A percentile compares a stretch with the other conserved stretches of the same genome.
Evolutionary conservation across 2,113 vertebrate species (phyloP).

Genomic region (Gallinago media): DNA sequence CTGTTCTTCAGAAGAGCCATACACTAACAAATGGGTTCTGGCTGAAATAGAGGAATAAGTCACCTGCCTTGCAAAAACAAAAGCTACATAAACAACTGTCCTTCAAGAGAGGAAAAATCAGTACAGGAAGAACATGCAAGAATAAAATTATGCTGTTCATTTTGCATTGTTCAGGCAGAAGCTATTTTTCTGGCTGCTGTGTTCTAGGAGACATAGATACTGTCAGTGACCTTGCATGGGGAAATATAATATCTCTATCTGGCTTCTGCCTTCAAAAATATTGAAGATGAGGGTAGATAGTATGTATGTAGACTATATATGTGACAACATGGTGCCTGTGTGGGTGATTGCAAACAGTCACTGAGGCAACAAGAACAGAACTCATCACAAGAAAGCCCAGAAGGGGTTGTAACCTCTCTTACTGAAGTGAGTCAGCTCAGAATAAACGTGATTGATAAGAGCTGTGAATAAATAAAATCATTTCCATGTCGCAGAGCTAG

Average conservation of each 20-base stretch:
- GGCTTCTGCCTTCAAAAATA: background rate
- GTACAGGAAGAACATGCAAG: background rate
- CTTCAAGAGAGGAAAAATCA: background rate
- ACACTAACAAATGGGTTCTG: background rate
- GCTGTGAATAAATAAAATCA: background rate
- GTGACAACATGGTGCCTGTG: background rate
- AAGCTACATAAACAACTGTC: background rate
- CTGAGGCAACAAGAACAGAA: background rate
- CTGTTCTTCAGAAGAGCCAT: background rate
- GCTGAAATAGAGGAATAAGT: background rate
- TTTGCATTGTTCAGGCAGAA: background rate
- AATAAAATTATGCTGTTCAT: background rate
- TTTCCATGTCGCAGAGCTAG: background rate
- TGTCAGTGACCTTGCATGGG: background rate
- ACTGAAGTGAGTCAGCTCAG: background rate
- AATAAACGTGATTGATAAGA: background rate
- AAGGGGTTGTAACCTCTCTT: background rate
- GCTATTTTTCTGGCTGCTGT: background rate
- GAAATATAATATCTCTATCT: background rate
- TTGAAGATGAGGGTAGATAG: background rate
- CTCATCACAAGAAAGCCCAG: background rate
- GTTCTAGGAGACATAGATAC: background rate
- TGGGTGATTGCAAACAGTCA: background rate
- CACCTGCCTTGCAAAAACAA: background rate
- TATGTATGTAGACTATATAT: background rate